Base-by-base conservation (phyloP, 2,113 vertebrate genomes). In the Gobius niger region DNA sequence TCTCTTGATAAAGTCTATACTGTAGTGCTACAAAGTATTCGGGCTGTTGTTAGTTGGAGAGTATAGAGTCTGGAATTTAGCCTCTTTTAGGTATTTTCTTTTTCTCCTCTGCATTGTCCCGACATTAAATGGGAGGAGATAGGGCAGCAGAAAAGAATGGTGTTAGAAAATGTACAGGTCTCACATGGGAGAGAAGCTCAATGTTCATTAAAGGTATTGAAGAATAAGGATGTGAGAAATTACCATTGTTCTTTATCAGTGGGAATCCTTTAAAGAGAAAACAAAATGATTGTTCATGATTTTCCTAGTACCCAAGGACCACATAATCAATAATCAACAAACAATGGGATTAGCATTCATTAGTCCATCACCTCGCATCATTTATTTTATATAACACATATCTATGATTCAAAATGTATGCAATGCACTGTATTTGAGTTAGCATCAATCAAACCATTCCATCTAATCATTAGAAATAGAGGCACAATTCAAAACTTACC, bases 181-280 rank as follows among this genome's bases (percentile, higher is more conserved):
- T 88, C 82, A 87, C 59, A 84, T 84, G 78, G 81, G 72, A 89
- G 75, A 81, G 85, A 87, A 86, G 65, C 69, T 83, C 46, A 88
- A 85, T 84, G 71, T 84, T 92, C 88, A 92, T 91, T 89, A 46
- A 79, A 87, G 78, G 70, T 77, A 85, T 87, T 70, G 85, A 88
- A 82, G 69, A 89, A 80, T 85, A 81, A 88, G 82, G 72, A 87
- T 85, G 75, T 87, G 73, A 90, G 84, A 82, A 88, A 90, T 91
- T 91, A 91, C 90, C 90, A 91, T 91, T 89, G 89, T 83, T 90
- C 88, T 88, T 89, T 91, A 91, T 91, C 90, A 91, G 86, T 91
- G 87, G 79, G 82, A 82, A 72, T 87, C 89, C 90, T 92, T 90
- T 86, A 82, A 80, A 91, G 87, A 91, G 82, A 90, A 91, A 91